phyloP scores from a whole-genome alignment of 2,888 invertebrate species.

The Drosophila incognita region DNA sequence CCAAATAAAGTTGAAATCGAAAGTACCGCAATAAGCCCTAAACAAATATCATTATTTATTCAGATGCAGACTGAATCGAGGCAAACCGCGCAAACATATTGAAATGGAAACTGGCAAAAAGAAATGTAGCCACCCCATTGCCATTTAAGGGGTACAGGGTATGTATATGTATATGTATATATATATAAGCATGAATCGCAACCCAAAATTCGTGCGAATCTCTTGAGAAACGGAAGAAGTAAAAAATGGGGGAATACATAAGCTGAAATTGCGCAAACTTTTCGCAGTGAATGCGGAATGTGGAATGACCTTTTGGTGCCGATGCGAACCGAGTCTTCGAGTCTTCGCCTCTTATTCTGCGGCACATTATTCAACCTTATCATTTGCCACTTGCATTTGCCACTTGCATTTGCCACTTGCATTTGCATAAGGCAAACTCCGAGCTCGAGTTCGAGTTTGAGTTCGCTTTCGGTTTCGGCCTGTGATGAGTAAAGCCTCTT shows the following conservation, averaged over 20 bases:
- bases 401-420: conserved; percentile 1
- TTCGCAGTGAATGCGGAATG: conserved; percentile 47
- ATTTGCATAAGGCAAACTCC: conserved; percentile 33
- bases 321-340: background rate
- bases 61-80: background rate
- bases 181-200: conserved; percentile 5
- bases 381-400: conserved; percentile 2
- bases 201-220: conserved; percentile 41
- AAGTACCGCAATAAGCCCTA: background rate
- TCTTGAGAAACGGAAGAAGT: conserved; percentile 15
- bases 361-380: conserved; percentile 28
- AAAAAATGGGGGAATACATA: conserved; percentile 1
- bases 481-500: conserved; percentile 45
- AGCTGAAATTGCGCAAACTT: conserved; percentile 38
- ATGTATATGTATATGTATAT: background rate
- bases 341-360: background rate
- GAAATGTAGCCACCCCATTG: background rate
- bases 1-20: background rate
- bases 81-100: background rate
- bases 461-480: conserved; percentile 15
- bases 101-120: background rate
- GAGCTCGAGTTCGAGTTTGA: background rate
- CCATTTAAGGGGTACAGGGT: conserved; percentile 12
- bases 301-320: conserved; percentile 39
- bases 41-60: background rate